These are phyloP conservation scores for Hydrolagus affinis DNA, from an alignment of 2,113 vertebrate species.

Conservation along the genomic window DNA sequence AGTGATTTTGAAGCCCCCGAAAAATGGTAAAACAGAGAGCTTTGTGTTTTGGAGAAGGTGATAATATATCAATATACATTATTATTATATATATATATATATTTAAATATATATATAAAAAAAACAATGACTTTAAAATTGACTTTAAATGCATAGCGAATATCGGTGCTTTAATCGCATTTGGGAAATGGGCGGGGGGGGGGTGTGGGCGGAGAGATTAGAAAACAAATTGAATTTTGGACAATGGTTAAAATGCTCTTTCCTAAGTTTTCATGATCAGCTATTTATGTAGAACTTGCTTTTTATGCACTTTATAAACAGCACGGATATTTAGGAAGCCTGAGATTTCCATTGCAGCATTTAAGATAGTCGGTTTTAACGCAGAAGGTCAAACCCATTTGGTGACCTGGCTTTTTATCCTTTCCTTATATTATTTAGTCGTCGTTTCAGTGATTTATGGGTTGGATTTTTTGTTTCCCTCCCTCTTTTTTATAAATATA, in stretches of 20 bases:
- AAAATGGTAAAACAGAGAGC: background rate
- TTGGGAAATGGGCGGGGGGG: background rate
- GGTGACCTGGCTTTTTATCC: background rate
- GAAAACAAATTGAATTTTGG: background rate
- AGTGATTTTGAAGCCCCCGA: background rate
- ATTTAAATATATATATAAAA: conserved; percentile 1
- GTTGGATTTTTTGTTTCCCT: no score
- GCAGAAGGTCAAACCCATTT: background rate
- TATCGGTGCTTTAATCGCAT: conserved; percentile 3
- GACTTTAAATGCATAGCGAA: conserved; percentile 17
- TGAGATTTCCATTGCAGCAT: background rate
- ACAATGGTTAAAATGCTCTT: conserved; percentile 8
- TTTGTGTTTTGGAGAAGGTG: conserved; percentile 8
- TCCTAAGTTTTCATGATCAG: conserved; percentile 22
- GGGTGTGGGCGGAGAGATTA: background rate
- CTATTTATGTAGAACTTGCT: conserved; percentile 26
- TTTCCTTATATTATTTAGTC: conserved; percentile 1
- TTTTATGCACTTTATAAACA: conserved; percentile 31
- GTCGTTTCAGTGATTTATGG: no score
- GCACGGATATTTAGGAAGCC: conserved; percentile 21
- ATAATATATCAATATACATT: background rate
- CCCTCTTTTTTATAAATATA: no score
- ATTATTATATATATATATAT: conserved; percentile 6
- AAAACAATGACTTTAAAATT: conserved; percentile 15
- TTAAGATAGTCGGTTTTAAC: background rate